These are phyloP conservation scores for Rhagoletis pomonella DNA, from an alignment of 1,140 invertebrate genomes.

Conservation along the genomic window DNA sequence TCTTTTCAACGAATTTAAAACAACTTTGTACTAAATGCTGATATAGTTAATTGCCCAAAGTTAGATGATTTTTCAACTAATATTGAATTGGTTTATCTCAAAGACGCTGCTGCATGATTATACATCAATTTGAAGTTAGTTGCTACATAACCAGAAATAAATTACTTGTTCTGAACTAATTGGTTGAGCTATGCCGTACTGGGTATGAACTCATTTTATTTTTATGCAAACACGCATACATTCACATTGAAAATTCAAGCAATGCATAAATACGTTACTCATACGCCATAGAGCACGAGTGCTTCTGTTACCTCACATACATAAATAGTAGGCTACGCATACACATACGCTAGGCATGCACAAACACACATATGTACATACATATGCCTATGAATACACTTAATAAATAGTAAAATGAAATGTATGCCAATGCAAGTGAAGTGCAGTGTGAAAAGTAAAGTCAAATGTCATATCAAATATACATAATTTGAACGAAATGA, in stretches of 20 bases:
- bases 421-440: constrained; percentile 42
- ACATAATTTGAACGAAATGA: constrained; percentile 44
- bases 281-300: constrained; percentile 18
- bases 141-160: no score
- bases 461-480: constrained; percentile 38
- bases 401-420: neutral
- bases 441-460: constrained; percentile 45
- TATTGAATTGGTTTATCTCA: no score
- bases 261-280: constrained; percentile 35
- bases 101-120: no score
- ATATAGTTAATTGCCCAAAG: no score
- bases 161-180: no score
- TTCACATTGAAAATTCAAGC: neutral
- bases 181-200: no score
- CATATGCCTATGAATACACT: neutral
- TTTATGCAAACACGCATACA: neutral
- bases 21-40: no score
- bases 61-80: no score
- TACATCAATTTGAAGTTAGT: no score
- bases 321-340: no score
- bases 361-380: neutral
- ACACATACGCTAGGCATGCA: neutral
- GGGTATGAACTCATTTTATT: no score
- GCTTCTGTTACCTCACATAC: neutral
- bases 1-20: no score